These are phyloP conservation scores for Tinea trinotella DNA, from an alignment of 2,888 invertebrate species.

Conservation along the genomic window DNA sequence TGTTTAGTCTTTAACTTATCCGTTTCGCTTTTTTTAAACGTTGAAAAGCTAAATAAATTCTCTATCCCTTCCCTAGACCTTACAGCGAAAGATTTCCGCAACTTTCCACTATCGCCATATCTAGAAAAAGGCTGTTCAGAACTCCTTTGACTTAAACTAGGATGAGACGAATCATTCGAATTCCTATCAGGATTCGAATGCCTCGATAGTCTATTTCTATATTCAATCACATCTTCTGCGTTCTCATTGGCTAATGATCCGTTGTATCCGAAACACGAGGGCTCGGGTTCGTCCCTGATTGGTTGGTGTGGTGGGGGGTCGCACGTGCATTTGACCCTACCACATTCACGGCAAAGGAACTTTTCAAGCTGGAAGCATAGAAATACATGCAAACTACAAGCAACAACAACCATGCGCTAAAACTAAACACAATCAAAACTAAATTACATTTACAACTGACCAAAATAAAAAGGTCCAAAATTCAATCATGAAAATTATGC, in stretches of 20 bases:
- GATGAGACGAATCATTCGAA: conserved; percentile 33
- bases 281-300: background rate
- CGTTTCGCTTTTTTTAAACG: conserved; percentile 26
- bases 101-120: conserved; percentile 48
- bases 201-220: conserved; percentile 35
- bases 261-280: conserved; percentile 11
- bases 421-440: no score
- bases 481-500: no score
- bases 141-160: conserved; percentile 33
- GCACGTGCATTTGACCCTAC: conserved; percentile 78
- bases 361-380: conserved; percentile 80
- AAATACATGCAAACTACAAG: conserved; percentile 70
- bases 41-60: conserved; percentile 49
- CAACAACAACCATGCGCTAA: conserved; percentile 43
- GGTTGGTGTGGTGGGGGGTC: conserved; percentile 33
- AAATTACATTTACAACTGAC: no score
- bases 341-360: conserved; percentile 81
- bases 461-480: no score
- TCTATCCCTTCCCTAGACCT: conserved; percentile 61
- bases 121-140: conserved; percentile 51
- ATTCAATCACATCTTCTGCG: conserved; percentile 33
- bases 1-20: background rate
- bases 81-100: conserved; percentile 58
- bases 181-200: conserved; percentile 34
- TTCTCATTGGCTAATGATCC: background rate